Evolutionary conservation across 1,140 invertebrate genomes (phyloP).

Genomic region (Pseudomyrmex flavicornis): DNA sequence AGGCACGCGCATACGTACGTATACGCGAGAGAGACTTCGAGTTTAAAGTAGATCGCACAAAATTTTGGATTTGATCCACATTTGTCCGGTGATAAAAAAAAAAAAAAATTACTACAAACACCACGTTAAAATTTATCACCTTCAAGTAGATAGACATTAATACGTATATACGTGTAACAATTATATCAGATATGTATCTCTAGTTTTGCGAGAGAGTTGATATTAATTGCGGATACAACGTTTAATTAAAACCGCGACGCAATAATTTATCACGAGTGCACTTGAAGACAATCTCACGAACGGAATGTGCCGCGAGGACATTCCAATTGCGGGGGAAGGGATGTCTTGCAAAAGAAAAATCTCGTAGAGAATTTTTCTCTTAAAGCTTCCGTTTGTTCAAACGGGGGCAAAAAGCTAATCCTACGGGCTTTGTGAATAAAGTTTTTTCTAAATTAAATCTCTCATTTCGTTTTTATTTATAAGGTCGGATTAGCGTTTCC

Average conservation of each 20-base stretch:
- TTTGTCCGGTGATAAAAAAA: background rate
- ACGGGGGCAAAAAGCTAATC: too few relatives aligned
- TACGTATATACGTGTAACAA: too few relatives aligned
- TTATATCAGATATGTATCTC: too few relatives aligned
- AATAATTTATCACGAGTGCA: too few relatives aligned
- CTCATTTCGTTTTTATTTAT: background rate
- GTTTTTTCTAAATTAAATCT: too few relatives aligned
- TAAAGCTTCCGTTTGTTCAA: background rate
- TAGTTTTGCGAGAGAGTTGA: background rate
- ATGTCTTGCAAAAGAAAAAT: too few relatives aligned
- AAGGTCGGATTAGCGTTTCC: background rate
- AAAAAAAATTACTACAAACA: slow-evolving; percentile 7
- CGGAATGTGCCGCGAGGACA: background rate
- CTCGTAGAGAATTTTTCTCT: background rate
- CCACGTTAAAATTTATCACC: background rate
- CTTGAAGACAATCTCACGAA: background rate
- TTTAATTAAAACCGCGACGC: too few relatives aligned
- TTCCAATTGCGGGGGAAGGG: too few relatives aligned
- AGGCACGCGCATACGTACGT: background rate
- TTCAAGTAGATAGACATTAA: background rate
- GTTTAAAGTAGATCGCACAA: slow-evolving; percentile 49
- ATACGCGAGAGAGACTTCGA: background rate
- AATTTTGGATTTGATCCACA: slow-evolving; percentile 6
- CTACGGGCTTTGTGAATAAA: too few relatives aligned
- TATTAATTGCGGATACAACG: background rate